Conservation (phyloP, 2,888 invertebrate species). For the Agrochola macilenta region DNA sequence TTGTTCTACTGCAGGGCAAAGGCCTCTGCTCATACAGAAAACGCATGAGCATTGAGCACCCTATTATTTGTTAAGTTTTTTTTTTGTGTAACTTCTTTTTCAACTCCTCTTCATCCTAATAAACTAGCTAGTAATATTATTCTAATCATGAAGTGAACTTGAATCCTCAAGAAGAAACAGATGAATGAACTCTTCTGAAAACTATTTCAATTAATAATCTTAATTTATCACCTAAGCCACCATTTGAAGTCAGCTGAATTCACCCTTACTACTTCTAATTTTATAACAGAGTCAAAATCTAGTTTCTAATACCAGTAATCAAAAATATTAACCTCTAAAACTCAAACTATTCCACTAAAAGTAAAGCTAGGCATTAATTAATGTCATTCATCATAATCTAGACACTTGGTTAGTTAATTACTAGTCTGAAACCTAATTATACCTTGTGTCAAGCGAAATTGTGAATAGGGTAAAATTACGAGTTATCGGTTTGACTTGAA, state of each 20-base stretch:
- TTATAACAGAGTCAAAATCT: constrained; percentile 17
- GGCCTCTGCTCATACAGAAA: too few relatives aligned
- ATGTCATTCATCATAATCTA: constrained; percentile 68
- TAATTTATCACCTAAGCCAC: constrained; percentile 23
- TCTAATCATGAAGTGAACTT: neutral
- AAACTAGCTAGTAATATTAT: neutral
- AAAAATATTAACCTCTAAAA: constrained; percentile 45
- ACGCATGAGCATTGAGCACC: too few relatives aligned
- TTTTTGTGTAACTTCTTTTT: too few relatives aligned
- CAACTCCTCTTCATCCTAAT: too few relatives aligned
- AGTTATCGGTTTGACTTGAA: constrained; percentile 11
- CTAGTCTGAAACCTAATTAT: constrained; percentile 55
- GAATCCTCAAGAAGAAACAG: neutral
- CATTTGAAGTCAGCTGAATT: constrained; percentile 21
- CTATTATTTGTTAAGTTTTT: too few relatives aligned
- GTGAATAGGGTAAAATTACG: constrained; percentile 34
- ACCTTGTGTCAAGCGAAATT: constrained; percentile 34
- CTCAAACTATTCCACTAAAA: constrained; percentile 35
- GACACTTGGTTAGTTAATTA: constrained; percentile 63
- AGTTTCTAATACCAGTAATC: constrained; percentile 32
- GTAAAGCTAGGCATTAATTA: constrained; percentile 54
- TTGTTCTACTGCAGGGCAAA: too few relatives aligned
- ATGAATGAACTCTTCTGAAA: neutral
- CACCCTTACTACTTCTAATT: constrained; percentile 3
- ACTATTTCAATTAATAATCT: constrained; percentile 22